Conservation (phyloP, 1,140 invertebrate species). For the Drosophila yakuba region DNA sequence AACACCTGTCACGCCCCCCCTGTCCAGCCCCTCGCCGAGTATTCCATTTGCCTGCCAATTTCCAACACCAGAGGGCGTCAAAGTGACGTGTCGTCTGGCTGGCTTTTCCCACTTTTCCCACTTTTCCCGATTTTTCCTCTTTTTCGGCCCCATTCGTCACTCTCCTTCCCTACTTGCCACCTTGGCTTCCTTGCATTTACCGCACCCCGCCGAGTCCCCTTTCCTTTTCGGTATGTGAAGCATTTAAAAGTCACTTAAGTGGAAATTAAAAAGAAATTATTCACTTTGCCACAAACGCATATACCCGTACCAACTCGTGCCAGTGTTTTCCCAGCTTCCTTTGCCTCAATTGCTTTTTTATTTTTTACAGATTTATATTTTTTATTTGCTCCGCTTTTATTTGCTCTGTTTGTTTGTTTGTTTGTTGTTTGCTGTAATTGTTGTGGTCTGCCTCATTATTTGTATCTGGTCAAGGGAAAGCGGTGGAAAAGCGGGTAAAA, state of each 20-base stretch:
- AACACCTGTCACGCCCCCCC: conserved; percentile 28
- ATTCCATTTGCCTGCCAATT: conserved; percentile 32
- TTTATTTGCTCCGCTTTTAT: neutral
- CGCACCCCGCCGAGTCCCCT: neutral
- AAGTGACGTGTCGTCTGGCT: conserved; percentile 53
- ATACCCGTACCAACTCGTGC: conserved; percentile 18
- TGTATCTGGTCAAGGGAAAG: conserved; percentile 32
- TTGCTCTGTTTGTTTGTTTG: conserved; percentile 47
- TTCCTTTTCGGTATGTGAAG: conserved; percentile 20
- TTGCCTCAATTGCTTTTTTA: conserved; percentile 36
- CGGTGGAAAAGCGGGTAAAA: neutral
- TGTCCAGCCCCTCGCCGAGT: neutral
- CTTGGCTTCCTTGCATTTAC: conserved; percentile 39
- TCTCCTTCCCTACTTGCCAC: neutral
- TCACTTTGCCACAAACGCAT: conserved; percentile 55
- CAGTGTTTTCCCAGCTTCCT: conserved; percentile 18
- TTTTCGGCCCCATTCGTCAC: neutral
- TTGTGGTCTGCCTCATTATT: conserved; percentile 63
- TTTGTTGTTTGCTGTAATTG: conserved; percentile 58
- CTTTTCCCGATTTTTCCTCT: neutral
- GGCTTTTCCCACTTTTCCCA: neutral
- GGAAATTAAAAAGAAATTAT: conserved; percentile 67
- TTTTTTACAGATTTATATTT: conserved; percentile 38
- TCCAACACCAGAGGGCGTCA: conserved; percentile 46
- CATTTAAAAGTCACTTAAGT: conserved; percentile 65